A percentile compares a stretch with the other conserved stretches of the same genome.
Evolutionary conservation across 2,113 vertebrate genomes (phyloP).

Genomic region (Symphodus melops): DNA sequence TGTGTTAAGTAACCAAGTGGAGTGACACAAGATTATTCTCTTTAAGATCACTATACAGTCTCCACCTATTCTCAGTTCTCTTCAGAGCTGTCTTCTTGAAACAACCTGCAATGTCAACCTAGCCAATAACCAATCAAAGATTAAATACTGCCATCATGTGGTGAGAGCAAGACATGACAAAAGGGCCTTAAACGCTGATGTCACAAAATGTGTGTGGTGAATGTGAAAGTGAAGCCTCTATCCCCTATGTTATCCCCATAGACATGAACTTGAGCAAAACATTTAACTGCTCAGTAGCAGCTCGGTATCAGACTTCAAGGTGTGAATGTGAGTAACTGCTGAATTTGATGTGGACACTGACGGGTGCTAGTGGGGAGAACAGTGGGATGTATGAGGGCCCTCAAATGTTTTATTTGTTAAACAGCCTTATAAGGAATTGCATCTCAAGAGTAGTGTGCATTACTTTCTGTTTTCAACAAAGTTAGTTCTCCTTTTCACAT

Average conservation of each 20-base stretch:
- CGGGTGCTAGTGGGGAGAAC: too few species aligned
- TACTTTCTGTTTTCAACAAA: neutral
- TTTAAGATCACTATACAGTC: neutral
- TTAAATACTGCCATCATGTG: constrained; percentile 27
- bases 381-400: too few species aligned
- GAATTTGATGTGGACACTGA: too few species aligned
- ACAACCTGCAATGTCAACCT: neutral
- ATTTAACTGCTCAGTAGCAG: neutral
- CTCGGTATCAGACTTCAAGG: too few species aligned
- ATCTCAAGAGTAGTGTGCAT: neutral
- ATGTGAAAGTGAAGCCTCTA: too few species aligned
- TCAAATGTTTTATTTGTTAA: too few species aligned
- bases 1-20: neutral
- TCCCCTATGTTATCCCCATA: neutral
- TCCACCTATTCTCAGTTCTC: constrained; percentile 49
- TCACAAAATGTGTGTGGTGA: too few species aligned
- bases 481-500: neutral
- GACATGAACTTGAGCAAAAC: neutral
- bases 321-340: neutral
- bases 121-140: neutral
- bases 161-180: constrained; percentile 8
- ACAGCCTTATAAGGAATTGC: neutral
- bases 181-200: neutral
- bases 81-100: constrained; percentile 4
- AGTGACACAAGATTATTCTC: neutral